Evolutionary conservation across 2,797 vertebrate species (phyloP).

Genomic region (Muscicapa comitata): DNA sequence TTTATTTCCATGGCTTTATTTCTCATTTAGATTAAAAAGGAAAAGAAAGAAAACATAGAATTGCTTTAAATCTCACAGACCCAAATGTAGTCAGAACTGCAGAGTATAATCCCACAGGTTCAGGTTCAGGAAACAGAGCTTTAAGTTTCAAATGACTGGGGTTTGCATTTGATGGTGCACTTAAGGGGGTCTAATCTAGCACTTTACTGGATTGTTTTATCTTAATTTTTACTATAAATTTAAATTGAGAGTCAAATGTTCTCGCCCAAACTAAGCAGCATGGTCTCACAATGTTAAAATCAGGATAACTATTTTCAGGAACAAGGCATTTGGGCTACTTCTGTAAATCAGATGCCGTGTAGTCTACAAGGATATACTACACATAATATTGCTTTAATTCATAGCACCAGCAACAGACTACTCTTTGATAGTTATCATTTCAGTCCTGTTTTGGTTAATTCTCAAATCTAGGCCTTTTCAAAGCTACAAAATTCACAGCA

Average conservation of each 20-base stretch:
- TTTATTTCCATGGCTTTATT: slow-evolving; percentile 30
- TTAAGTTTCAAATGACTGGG: not conserved
- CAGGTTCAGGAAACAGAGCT: not conserved
- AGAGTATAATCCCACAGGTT: not conserved
- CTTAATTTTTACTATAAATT: not conserved
- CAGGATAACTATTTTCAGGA: not conserved
- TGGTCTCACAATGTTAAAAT: not conserved
- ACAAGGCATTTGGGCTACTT: not conserved
- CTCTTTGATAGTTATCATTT: not conserved
- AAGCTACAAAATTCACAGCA: not conserved
- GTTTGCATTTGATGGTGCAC: not conserved
- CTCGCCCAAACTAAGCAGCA: not conserved
- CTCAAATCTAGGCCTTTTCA: not conserved
- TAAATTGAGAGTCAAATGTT: not conserved
- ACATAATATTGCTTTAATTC: not conserved
- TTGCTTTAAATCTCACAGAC: not conserved
- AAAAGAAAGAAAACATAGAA: not conserved
- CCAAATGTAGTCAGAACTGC: not conserved
- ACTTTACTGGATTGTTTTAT: not conserved
- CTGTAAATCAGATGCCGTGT: accelerated
- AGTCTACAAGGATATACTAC: not conserved
- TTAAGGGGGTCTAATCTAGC: not conserved
- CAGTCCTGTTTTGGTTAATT: not conserved
- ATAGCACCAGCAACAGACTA: not conserved
- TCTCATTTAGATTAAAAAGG: slow-evolving; percentile 19